Base-by-base conservation (phyloP, 2,888 invertebrate genomes). In the Hoplodrina blanda region DNA sequence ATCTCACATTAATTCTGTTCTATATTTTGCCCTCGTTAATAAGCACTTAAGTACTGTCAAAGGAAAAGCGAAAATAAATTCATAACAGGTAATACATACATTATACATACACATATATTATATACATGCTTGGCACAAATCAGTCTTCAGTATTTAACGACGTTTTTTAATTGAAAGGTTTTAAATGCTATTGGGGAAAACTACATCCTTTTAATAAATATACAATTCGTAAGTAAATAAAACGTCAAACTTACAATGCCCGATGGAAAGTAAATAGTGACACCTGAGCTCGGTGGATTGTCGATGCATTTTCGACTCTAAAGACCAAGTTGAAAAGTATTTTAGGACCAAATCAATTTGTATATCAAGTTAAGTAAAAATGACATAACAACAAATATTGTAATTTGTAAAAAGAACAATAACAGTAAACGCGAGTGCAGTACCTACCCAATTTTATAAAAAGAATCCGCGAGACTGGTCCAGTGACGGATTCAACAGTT, bases 401-500 rank as follows among this genome's bases (percentile, higher is more conserved):
- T 37, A 44, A 41, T 56, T 69, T 61, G 10, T n/a, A 50, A 59
- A 64, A 61, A 74, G 46, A 79, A 66, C 52, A 63, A 62, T 53
- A 65, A 69, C 19, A 69, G 8, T 66, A 20, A 33, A 54, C 25
- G 53, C 53, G 37, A 75, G 53, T 78, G 69, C 77, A 74, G 76
- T 79, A 78, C 85, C 82, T 79, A 78, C 85, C 82, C 75, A 88
- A 86, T 91, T 88, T 90, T 86, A 25, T 50, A 70, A 80, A 71
- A 62, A 76, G 56, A 61, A n/a, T 30, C 56, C 57, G 19, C 53
- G 62, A 76, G 84, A 83, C 82, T 83, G 85, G 88, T 83, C 90
- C 90, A 89, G 73, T 80, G 83, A 83, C 80, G 88, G 87, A 89
- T 91, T 92, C 92, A 93, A 93, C 93, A 92, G 91, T 93, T 94